Evolutionary conservation across 2,888 invertebrate species (phyloP).

Genomic region (Sinelater perroti): DNA sequence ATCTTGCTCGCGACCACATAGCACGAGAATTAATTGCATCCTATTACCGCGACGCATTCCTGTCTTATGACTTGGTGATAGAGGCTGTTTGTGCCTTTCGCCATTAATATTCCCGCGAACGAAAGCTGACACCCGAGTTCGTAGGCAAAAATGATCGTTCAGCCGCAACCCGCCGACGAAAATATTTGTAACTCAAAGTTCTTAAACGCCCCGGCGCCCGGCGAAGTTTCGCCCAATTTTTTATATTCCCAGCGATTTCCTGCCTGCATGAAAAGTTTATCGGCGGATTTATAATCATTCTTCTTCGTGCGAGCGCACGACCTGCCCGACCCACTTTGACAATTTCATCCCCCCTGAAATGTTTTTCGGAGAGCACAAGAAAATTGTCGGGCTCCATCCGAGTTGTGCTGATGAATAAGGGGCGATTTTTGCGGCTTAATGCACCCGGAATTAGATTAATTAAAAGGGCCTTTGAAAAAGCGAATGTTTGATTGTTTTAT

Average conservation of each 20-base stretch:
- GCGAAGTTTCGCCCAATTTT: too few species aligned
- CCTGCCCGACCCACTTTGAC: conserved; percentile 1
- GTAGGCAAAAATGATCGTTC: too few species aligned
- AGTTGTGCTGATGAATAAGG: conserved; percentile 2
- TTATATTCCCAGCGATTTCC: not conserved
- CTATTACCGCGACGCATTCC: conserved; percentile 4
- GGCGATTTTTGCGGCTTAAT: not conserved
- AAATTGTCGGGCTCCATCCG: conserved; percentile 4
- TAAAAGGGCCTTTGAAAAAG: too few species aligned
- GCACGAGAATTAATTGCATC: conserved; percentile 6
- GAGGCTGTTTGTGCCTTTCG: conserved; percentile 13
- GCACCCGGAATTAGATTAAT: conserved; percentile 2
- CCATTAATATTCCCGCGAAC: conserved; percentile 14
- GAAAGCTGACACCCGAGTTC: conserved; percentile 13
- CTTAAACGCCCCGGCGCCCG: too few species aligned
- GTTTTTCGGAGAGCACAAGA: conserved; percentile 12
- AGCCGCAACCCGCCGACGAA: too few species aligned
- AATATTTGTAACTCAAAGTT: too few species aligned
- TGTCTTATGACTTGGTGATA: conserved; percentile 1
- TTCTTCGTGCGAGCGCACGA: conserved; percentile 4
- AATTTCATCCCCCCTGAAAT: conserved; percentile 14
- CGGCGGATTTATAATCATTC: conserved; percentile 6
- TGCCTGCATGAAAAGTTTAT: conserved; percentile 5
- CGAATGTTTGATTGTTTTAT: too few species aligned
- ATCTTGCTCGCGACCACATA: too few species aligned